These are phyloP conservation scores for Phortica okadai DNA, from an alignment of 2,888 invertebrate genomes.

Conservation along the genomic window DNA sequence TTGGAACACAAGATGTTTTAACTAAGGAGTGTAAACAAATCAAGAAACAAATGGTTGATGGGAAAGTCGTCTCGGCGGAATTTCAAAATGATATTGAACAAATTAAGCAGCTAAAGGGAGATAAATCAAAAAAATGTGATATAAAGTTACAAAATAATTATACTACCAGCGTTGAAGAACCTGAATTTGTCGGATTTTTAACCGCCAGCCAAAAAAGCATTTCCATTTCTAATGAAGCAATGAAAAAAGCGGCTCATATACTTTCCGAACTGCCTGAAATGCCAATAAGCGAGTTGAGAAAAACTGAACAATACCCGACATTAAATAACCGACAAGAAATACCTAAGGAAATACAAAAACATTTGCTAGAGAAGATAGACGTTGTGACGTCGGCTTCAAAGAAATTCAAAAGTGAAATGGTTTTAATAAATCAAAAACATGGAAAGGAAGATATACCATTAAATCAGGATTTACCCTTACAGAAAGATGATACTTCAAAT, in stretches of 20 bases:
- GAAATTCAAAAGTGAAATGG: too few relatives aligned
- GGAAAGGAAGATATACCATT: too few relatives aligned
- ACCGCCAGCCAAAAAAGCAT: conserved; percentile 52
- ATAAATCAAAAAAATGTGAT: background rate
- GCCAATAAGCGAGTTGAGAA: background rate
- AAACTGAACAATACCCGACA: background rate
- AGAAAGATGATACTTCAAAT: too few relatives aligned
- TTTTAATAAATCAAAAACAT: too few relatives aligned
- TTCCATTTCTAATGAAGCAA: conserved; percentile 45
- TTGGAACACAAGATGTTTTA: background rate
- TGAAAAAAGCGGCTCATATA: conserved; percentile 35
- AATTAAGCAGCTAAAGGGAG: background rate
- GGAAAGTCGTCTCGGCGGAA: background rate
- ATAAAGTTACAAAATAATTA: background rate
- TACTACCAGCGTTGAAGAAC: background rate
- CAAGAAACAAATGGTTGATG: conserved; percentile 6
- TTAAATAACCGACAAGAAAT: background rate
- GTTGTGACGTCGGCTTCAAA: too few relatives aligned
- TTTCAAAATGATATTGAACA: background rate
- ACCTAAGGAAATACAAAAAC: background rate
- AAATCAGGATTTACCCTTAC: too few relatives aligned
- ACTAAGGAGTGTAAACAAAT: background rate
- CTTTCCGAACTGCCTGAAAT: conserved; percentile 31
- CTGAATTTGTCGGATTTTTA: conserved; percentile 37
- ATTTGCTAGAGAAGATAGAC: background rate